These are phyloP conservation scores for Pogoniulus pusillus DNA, from an alignment of 2,797 vertebrate genomes.

Conservation along the genomic window DNA sequence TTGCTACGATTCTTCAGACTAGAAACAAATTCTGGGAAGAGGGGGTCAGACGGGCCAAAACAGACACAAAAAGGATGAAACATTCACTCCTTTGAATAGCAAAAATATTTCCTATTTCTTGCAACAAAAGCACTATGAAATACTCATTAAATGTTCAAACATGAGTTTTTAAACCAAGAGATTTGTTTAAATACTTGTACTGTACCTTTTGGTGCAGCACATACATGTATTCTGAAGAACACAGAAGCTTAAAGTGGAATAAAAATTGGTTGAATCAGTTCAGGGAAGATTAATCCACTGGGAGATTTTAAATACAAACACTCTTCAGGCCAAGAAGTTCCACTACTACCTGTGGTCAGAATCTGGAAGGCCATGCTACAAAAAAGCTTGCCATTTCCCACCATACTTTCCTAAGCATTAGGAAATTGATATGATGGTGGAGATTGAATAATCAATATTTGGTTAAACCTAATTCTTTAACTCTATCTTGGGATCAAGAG, in stretches of 20 bases:
- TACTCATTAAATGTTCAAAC: background rate
- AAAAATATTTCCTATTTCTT: background rate
- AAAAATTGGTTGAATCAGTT: background rate
- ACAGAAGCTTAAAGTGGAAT: background rate
- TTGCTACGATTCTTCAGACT: background rate
- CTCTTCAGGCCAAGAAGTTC: background rate
- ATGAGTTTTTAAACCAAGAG: background rate
- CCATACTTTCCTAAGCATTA: background rate
- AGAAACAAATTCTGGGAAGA: background rate
- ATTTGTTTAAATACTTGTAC: background rate
- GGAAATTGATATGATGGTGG: background rate
- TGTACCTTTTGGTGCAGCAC: background rate
- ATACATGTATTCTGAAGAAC: background rate
- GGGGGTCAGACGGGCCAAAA: background rate
- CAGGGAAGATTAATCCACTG: background rate
- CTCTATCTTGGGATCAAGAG: background rate
- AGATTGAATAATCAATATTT: background rate
- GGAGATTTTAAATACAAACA: background rate
- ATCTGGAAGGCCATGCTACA: background rate
- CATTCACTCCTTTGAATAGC: background rate
- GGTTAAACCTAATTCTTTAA: background rate
- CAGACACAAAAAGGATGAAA: background rate
- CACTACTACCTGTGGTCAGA: background rate
- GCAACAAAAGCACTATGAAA: background rate
- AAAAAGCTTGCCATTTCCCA: background rate